phyloP scores from a whole-genome alignment of 2,888 invertebrate genomes.

The Cylindroiulus punctatus region DNA sequence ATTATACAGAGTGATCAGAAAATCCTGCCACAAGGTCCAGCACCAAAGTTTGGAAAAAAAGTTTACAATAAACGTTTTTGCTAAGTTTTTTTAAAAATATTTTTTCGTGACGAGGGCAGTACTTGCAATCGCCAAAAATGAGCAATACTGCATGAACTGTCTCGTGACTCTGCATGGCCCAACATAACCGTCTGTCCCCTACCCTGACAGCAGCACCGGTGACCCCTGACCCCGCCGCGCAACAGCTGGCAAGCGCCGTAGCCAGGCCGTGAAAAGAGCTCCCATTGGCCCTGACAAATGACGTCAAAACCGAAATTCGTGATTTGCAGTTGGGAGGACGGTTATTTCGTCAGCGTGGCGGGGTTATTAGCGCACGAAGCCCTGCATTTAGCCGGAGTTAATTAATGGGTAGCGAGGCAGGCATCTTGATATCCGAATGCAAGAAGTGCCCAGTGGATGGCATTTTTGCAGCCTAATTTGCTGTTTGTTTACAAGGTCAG shows the following conservation, averaged over 20 bases:
- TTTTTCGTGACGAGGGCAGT: too few species aligned
- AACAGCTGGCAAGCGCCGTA: background rate
- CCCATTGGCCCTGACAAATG: background rate
- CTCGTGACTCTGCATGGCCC: too few species aligned
- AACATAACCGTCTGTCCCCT: background rate
- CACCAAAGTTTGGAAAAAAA: too few species aligned
- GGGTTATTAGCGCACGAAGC: constrained; percentile 29
- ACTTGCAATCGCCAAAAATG: too few species aligned
- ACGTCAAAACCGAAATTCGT: background rate
- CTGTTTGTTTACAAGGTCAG: constrained; percentile 38
- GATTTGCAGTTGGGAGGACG: background rate
- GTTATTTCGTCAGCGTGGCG: constrained; percentile 28
- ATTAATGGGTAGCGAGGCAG: background rate
- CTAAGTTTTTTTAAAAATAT: too few species aligned
- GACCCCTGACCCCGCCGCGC: background rate
- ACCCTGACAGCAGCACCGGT: background rate
- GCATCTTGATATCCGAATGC: background rate
- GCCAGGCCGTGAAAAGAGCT: background rate
- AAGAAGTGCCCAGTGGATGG: background rate
- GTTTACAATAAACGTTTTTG: too few species aligned
- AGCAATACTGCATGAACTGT: too few species aligned
- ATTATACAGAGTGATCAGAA: too few species aligned
- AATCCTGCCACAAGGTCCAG: too few species aligned
- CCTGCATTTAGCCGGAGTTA: constrained; percentile 12
- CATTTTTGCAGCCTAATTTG: background rate